Percentiles rank a stretch among this genome's conserved stretches.
Conservation (phyloP, 2,113 vertebrate species). For the Oncorhynchus masou region DNA sequence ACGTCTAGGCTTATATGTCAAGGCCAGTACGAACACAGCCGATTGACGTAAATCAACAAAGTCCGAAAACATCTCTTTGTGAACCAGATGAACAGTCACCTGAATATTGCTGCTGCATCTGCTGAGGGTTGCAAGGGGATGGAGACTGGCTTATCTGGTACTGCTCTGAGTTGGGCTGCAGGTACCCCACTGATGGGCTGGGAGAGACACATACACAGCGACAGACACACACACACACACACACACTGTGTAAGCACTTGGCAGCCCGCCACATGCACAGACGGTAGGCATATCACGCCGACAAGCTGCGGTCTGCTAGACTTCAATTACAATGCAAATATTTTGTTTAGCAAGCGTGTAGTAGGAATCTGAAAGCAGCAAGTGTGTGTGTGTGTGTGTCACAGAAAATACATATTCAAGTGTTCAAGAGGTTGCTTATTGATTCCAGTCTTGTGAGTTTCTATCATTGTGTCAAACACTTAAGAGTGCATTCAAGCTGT, state of each 20-base stretch:
- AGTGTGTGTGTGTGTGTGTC: too few species aligned
- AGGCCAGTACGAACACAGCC: too few species aligned
- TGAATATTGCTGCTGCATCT: slow-evolving; percentile 98
- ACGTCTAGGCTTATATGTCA: too few species aligned
- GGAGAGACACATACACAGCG: background rate
- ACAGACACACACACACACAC: background rate
- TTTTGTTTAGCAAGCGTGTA: background rate
- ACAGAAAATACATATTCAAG: background rate
- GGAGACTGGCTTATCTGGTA: slow-evolving; percentile 94
- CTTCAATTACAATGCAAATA: slow-evolving; percentile 8
- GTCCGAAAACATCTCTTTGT: background rate
- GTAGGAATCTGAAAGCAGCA: too few species aligned
- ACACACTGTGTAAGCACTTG: background rate
- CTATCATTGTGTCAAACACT: too few species aligned
- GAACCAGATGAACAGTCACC: slow-evolving; percentile 68
- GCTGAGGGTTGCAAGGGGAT: slow-evolving; percentile 91
- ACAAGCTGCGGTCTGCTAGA: background rate
- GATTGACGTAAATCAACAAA: background rate
- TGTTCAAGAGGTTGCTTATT: background rate
- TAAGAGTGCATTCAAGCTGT: too few species aligned
- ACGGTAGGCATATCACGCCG: background rate
- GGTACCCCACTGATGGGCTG: slow-evolving; percentile 91
- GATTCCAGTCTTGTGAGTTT: background rate
- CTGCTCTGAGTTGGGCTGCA: slow-evolving; percentile 93
- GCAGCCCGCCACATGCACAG: slow-evolving; percentile 5